Evolutionary conservation across 2,113 vertebrate species (phyloP), one percentile per base, ranked within the genome.

Genomic region (Chloebia gouldiae): DNA sequence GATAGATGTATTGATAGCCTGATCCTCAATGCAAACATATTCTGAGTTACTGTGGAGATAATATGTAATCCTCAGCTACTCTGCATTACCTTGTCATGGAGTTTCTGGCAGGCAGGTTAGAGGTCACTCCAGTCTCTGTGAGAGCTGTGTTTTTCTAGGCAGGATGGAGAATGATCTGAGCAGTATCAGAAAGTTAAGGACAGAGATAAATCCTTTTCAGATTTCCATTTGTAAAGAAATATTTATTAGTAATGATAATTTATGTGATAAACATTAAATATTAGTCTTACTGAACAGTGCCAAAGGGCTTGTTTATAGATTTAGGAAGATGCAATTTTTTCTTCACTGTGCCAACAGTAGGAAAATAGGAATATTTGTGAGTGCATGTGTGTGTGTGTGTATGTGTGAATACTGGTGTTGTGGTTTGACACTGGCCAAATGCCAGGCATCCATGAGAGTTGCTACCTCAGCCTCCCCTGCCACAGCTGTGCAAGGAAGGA

Each of bases 401-500:
- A 8, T 61, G 30, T 35, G 33, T 49, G 30, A 50, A 35, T 30
- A 40, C 9, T 53, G 9, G 15, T 24, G 25, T 44, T 10, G 7
- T 65, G 9, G 24, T 53, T 53, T 44, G 31, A 30, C 31, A 53
- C 14, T 35, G 60, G 31, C 49, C 37, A 2, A 44, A 28, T 3
- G 7, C 33, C 49, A 35, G 49, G 60, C 15, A 54, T 19, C 25
- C 24, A 19, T 3, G 7, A 35, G 60, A 44, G 6, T 9, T 2
- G 4, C 15, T 65, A 0, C 0, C 15, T 53, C 39, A 53, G 15
- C 9, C 25, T 79, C 39, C 14, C 15, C 31, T 64, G 37, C 14
- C 6, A 9, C 19, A 30, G 5, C 25, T 79, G 20, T 31, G 31
- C 31, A 44, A 35, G 15, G 39, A 53, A 8, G 6, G 31, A 28